Base-by-base conservation (phyloP, 2,797 vertebrate genomes). In the Graptemys geographica region DNA sequence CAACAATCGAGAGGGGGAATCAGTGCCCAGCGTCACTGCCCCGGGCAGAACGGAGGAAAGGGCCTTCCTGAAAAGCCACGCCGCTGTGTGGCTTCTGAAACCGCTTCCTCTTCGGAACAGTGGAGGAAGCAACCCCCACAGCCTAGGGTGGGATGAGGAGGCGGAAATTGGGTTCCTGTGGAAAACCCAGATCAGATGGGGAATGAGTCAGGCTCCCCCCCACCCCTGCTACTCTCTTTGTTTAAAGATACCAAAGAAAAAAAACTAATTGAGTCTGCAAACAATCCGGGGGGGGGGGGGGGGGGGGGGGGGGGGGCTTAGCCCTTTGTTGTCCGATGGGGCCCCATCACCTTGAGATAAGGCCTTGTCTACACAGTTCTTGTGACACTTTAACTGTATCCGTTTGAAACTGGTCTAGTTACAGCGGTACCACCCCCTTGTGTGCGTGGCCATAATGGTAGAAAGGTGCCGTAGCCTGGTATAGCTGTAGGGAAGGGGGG, bases 261-360 rank as follows among this genome's bases (percentile, higher is more conserved):
- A 37, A 47, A 78, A 31, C 74, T 49, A 76, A 44, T 25, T 8
- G 44, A 49, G 11, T 44, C 41, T 44, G 74, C 44, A 49, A 49
- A 78, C 23, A 78, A 16, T 78, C 72, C 72, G 41, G 2, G 19
- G 2, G 41, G 12, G n/a, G n/a, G n/a, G n/a, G n/a, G n/a, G n/a
- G n/a, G n/a, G n/a, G n/a, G 41, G 2, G 19, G 2, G 41, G 12
- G 3, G 28, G 56, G 4, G 7, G 25, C 23, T 11, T 44, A 25
- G 19, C 37, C 37, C 41, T 44, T 27, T 74, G 37, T 21, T 44
- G 72, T 74, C 72, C 8, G 8, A 9, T 33, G 33, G 65, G 5
- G 18, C 19, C 65, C 65, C 57, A 37, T 37, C n/a, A 5, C 37
- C 69, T 41, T 23, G 65, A 72, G 65, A 37, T 41, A 72, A 11